phyloP scores from a whole-genome alignment of 2,888 invertebrate genomes.

The Protodeltote pygarga region DNA sequence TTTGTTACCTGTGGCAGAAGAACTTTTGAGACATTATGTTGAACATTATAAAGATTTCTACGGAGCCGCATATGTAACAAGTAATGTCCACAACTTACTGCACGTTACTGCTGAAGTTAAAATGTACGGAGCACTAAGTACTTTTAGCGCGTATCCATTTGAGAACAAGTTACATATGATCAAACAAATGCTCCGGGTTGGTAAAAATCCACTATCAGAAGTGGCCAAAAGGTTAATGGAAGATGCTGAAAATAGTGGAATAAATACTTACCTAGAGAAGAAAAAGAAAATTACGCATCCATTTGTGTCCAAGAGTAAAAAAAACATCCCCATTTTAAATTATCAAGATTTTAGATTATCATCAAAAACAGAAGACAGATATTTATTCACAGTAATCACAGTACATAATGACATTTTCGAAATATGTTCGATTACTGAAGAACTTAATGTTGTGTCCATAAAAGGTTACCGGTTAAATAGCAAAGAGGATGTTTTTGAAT shows the following conservation, averaged over 20 bases:
- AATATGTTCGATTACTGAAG: not conserved
- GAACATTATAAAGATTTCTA: constrained; percentile 9
- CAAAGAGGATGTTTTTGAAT: not conserved
- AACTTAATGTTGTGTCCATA: not conserved
- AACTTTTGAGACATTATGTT: too few species aligned
- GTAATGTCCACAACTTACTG: constrained; percentile 22
- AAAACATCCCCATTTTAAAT: too few species aligned
- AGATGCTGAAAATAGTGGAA: too few species aligned
- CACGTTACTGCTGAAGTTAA: constrained; percentile 23
- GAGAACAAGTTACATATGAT: constrained; percentile 25
- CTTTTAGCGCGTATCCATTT: constrained; percentile 27
- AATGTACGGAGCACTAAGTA: constrained; percentile 17
- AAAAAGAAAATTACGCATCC: too few species aligned
- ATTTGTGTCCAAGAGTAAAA: too few species aligned
- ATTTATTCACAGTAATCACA: too few species aligned
- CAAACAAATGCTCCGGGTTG: constrained; percentile 20
- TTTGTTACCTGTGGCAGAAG: constrained; percentile 25
- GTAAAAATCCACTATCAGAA: constrained; percentile 24
- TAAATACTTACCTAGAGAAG: too few species aligned
- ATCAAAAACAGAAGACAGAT: too few species aligned
- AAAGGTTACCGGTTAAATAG: not conserved
- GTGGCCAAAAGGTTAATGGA: constrained; percentile 22
- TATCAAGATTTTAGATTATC: too few species aligned
- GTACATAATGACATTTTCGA: too few species aligned
- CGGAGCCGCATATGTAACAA: constrained; percentile 6